Conservation (phyloP, 2,797 vertebrate species). For the Lates japonicus region DNA sequence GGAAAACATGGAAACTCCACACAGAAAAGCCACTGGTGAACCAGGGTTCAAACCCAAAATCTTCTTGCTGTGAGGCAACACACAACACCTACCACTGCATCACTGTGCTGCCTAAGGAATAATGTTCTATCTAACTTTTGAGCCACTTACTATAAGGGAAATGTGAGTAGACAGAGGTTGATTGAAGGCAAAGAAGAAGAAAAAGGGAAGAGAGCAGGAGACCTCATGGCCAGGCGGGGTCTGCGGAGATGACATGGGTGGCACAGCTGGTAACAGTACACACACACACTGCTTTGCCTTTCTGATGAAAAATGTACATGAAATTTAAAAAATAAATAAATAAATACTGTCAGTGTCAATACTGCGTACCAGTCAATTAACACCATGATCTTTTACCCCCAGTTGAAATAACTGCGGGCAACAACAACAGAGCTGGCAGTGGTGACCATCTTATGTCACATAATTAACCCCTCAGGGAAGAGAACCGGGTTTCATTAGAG, state of each 20-base stretch:
- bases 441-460: conserved; percentile 23
- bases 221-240: not conserved
- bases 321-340: not conserved
- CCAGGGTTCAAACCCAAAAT: too few species aligned
- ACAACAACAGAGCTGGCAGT: conserved; percentile 11
- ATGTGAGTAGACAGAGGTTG: not conserved
- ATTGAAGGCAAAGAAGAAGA: not conserved
- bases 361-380: conserved; percentile 45
- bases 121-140: too few species aligned
- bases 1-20: too few species aligned
- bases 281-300: conserved; percentile 1
- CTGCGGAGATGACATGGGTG: not conserved
- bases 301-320: not conserved
- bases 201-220: not conserved
- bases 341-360: conserved; percentile 15
- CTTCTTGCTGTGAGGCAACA: too few species aligned
- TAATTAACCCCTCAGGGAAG: not conserved
- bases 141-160: too few species aligned
- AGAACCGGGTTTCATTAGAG: not conserved
- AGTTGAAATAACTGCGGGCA: conserved; percentile 9
- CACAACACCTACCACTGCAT: too few species aligned
- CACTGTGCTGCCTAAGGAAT: too few species aligned
- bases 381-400: conserved; percentile 23
- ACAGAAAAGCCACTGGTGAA: too few species aligned
- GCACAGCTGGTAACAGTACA: too few species aligned